Evolutionary conservation across 1,140 invertebrate species (phyloP).

Genomic region (Procambarus virginalis): DNA sequence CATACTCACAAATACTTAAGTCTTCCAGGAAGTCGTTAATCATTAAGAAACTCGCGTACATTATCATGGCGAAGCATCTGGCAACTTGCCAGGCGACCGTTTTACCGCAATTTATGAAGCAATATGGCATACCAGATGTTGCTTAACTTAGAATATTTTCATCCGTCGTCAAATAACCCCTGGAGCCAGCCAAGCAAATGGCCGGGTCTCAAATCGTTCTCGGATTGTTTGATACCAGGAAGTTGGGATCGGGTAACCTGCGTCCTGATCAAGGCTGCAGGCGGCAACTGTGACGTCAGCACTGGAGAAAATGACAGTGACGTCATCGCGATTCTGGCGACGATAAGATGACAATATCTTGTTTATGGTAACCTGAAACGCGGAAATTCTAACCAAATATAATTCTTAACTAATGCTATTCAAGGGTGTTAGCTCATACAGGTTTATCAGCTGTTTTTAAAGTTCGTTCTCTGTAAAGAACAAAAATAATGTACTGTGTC

Average conservation of each 20-base stretch:
- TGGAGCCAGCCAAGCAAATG: neutral
- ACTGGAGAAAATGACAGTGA: neutral
- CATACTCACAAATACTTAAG: neutral
- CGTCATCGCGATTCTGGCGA: neutral
- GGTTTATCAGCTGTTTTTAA: too few species aligned
- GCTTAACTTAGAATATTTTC: neutral
- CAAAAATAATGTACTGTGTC: too few species aligned
- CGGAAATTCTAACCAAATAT: neutral
- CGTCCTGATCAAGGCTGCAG: neutral
- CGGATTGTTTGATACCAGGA: neutral
- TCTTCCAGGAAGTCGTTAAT: slow-evolving; percentile 2
- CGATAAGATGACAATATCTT: neutral
- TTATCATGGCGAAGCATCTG: neutral
- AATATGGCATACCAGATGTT: neutral
- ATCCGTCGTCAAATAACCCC: neutral
- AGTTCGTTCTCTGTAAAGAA: too few species aligned
- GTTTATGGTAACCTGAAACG: neutral
- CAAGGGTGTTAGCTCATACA: too few species aligned
- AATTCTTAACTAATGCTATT: neutral
- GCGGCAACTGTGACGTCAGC: neutral
- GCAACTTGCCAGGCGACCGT: neutral
- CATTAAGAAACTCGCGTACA: neutral
- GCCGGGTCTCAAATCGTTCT: neutral
- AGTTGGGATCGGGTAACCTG: neutral
- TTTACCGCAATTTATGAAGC: neutral